Base-by-base conservation (phyloP, 1,140 invertebrate species). In the Mamestra configurata region DNA sequence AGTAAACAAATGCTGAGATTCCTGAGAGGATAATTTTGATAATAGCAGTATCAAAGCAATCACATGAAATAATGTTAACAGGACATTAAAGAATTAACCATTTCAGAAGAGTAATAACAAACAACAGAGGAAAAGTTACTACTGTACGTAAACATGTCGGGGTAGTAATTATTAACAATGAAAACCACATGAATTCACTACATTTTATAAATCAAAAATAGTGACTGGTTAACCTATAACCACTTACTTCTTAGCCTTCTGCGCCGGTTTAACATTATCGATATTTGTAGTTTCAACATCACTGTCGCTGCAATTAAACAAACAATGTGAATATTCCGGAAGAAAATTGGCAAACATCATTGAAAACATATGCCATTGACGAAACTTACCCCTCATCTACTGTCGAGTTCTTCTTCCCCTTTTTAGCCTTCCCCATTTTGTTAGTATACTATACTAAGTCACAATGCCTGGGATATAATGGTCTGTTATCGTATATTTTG, bases 391-490 rank as follows among this genome's bases (percentile, higher is more conserved):
- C 95, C 82, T 97, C 96, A 53, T 97, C 96, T 59, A 96, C 96
- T 83, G 96, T 96, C 84, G 94, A 96, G 85, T 95, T 95, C 91
- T 97, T 97, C 89, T 96, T 96, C 81, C 96, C 96, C 90, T 97
- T 97, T 95, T 97, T 97, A 81, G 96, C 95, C 93, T 97, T 97
- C 82, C 96, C 96, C 97, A 97, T 97, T 84, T 87, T 95, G 79
- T 79, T 79, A 83, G 59, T 79, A 15, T 79, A 55, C 66, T 83
- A 66, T 90, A 92, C 91, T 93, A 93, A 90, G 93, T 93, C 88
- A 92, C 89, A 81, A 94, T 90, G 51, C 89, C 90, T 83, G 81
- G 84, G 61, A 88, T 86, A 84, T 90, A 89, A 59, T 90, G 82
- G 89, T 90, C 85, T 77, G 80, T 90, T 89, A 90, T 79, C 66